Evolutionary conservation across 2,113 vertebrate species (phyloP).

Genomic region (Brachirus orientalis): DNA sequence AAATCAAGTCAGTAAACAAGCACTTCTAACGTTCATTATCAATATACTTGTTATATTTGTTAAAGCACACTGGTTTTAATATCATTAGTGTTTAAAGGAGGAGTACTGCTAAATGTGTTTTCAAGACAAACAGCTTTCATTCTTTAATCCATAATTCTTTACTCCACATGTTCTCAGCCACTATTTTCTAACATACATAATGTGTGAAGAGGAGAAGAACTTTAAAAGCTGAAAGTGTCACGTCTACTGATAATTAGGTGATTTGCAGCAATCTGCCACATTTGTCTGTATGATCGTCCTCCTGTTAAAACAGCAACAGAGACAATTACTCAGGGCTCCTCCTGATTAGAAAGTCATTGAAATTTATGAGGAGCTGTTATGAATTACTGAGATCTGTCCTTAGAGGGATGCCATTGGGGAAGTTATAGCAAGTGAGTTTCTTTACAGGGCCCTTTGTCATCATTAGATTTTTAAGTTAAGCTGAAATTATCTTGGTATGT

Average conservation of each 20-base stretch:
- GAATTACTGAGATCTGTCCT: constrained; percentile 63
- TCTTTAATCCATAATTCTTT: no score
- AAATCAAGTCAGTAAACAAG: no score
- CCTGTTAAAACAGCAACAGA: constrained; percentile 52
- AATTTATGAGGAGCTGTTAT: constrained; percentile 62
- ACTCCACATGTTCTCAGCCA: no score
- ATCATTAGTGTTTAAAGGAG: no score
- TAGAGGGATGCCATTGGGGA: constrained; percentile 38
- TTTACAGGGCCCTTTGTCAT: neutral
- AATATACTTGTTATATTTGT: no score
- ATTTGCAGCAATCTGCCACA: constrained; percentile 66
- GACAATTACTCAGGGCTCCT: constrained; percentile 59
- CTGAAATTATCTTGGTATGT: constrained; percentile 22
- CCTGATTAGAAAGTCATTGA: constrained; percentile 67
- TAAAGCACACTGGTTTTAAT: no score
- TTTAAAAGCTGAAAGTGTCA: constrained; percentile 55
- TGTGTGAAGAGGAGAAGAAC: constrained; percentile 2
- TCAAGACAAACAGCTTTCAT: no score
- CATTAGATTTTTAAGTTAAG: neutral
- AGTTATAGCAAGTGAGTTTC: constrained; percentile 29
- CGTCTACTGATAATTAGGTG: constrained; percentile 60
- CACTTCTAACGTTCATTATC: no score
- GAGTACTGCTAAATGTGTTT: no score
- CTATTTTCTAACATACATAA: no score
- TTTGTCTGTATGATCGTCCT: constrained; percentile 51